Evolutionary conservation across 2,113 vertebrate species (phyloP), one percentile per base, ranked within the genome.

Genomic region (Jacana jacana): DNA sequence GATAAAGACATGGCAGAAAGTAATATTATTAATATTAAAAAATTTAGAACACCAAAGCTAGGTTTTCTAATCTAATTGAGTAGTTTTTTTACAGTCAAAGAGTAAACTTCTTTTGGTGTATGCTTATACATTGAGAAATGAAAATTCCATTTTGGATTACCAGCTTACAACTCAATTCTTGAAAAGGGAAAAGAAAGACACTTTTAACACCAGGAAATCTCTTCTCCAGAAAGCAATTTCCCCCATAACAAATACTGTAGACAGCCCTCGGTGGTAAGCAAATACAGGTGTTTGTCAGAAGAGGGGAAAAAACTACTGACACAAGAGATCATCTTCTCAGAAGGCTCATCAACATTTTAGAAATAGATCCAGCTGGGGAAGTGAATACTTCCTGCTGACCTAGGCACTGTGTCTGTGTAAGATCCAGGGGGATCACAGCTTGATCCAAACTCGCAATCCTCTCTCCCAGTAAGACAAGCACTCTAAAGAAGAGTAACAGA

Each of bases 171-270:
- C 52, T 77, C 42, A 86, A 91, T 86, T 96, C 81, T 76, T 76
- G 44, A 91, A 92, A 95, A 88, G 77, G 35, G 25, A 48, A 91
- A 89, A 66, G 8, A 33, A 79, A 72, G 39, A 49, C 20, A 73
- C 54, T 95, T 85, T 90, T 96, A 49, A 87, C 96, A 89, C 88
- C 86, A 92, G 86, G 77, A 94, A 92, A 96, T 89, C 96, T 93
- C 86, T 92, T 89, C 75, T 95, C 77, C 85, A 89, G 91, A 51
- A 66, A 90, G 68, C 87, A 77, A 91, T 95, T 95, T 79, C 89
- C 76, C 81, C 72, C 49, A 2, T 42, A 92, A 93, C 63, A 75
- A 86, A 86, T 17, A 55, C 81, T 39, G 46, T 9, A 88, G 88
- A 39, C 46, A 72, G 64, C 54, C 73, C 49, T 28, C 31, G 0